These are phyloP conservation scores for Trogon surrucura DNA, from an alignment of 2,113 vertebrate species.

Conservation along the genomic window DNA sequence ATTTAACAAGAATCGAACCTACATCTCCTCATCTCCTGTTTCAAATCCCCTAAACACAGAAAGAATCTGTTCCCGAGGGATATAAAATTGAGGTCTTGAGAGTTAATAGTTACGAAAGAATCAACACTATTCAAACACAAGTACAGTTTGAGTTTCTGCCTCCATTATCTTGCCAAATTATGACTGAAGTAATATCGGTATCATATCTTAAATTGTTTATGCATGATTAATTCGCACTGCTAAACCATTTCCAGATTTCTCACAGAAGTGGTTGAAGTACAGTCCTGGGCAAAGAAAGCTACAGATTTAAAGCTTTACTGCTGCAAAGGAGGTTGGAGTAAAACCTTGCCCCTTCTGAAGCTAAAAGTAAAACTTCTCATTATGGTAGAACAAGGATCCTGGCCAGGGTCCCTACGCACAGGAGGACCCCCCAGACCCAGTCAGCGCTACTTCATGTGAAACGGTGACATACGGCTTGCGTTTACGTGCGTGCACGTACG, in stretches of 20 bases:
- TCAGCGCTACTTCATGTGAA: rapidly evolving
- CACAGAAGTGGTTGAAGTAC: background rate
- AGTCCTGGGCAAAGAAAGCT: background rate
- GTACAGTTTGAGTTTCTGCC: background rate
- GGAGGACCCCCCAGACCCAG: rapidly evolving
- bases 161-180: slow-evolving; percentile 10
- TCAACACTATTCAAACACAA: background rate
- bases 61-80: slow-evolving; percentile 7
- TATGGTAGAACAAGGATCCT: background rate
- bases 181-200: background rate
- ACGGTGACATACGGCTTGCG: background rate
- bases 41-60: background rate
- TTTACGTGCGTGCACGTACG: rapidly evolving
- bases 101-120: background rate
- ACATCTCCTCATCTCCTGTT: background rate
- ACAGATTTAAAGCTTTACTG: background rate
- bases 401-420: rapidly evolving
- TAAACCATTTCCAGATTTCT: background rate
- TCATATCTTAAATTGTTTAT: background rate
- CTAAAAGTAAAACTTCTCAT: background rate
- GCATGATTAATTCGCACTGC: background rate
- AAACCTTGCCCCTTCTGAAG: background rate
- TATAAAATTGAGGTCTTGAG: background rate
- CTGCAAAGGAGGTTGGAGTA: background rate
- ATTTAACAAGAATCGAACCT: background rate